Evolutionary conservation across 2,888 invertebrate species (phyloP).

Genomic region (Tachina grossa): DNA sequence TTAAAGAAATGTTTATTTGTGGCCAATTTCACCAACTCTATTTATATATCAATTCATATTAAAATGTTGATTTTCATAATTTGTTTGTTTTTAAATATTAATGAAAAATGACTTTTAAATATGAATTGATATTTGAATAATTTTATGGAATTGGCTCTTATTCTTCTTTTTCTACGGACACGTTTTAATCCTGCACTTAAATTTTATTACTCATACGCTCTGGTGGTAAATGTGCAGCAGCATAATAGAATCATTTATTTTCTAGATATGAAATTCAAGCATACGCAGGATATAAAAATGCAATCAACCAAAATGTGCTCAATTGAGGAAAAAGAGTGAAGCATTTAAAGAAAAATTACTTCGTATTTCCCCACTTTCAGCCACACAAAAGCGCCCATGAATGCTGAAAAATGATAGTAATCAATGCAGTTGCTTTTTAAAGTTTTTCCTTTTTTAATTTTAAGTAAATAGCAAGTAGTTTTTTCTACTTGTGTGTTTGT

Average conservation of each 20-base stretch:
- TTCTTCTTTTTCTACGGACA: background rate
- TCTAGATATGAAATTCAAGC: constrained; percentile 18
- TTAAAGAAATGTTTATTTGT: too few relatives aligned
- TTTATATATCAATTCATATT: too few relatives aligned
- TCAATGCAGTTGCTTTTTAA: constrained; percentile 18
- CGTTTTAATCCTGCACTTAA: constrained; percentile 14
- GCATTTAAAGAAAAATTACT: background rate
- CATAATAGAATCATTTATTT: constrained; percentile 26
- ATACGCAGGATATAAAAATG: background rate
- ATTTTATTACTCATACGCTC: constrained; percentile 52
- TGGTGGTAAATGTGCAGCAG: background rate
- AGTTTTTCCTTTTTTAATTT: background rate
- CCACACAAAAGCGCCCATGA: constrained; percentile 15
- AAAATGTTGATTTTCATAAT: too few relatives aligned
- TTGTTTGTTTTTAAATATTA: too few relatives aligned
- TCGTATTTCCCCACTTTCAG: background rate
- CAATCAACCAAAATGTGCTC: background rate
- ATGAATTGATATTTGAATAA: too few relatives aligned
- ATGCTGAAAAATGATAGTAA: constrained; percentile 27
- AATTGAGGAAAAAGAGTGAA: background rate
- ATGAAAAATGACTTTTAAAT: too few relatives aligned
- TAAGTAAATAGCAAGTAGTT: background rate
- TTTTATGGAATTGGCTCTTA: too few relatives aligned
- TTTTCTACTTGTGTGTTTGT: background rate
- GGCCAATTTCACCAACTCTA: too few relatives aligned